A percentile compares a stretch with the other conserved stretches of the same genome.
These are phyloP conservation scores for Plectropomus leopardus DNA, from an alignment of 2,113 vertebrate species.

Conservation along the genomic window DNA sequence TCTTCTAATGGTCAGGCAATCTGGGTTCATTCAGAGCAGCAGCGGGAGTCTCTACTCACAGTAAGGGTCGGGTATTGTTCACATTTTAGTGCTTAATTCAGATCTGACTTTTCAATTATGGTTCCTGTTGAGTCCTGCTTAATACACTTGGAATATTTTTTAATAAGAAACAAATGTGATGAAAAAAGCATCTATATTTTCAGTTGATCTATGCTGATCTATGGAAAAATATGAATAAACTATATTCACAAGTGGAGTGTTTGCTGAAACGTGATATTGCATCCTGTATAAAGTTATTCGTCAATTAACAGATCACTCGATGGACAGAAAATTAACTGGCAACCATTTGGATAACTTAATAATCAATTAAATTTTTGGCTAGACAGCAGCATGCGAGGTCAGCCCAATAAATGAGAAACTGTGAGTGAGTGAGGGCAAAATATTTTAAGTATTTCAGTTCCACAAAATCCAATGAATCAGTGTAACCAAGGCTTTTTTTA, in stretches of 20 bases:
- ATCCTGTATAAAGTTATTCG: too few species aligned
- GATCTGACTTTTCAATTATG: constrained; percentile 18
- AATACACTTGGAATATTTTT: neutral
- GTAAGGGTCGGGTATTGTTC: neutral
- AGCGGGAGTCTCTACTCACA: constrained; percentile 30
- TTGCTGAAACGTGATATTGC: neutral
- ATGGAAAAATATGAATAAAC: neutral
- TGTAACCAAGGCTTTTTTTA: neutral
- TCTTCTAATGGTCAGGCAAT: constrained; percentile 49
- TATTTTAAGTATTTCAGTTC: neutral
- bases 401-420: too few species aligned
- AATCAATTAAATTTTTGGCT: too few species aligned
- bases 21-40: constrained; percentile 55
- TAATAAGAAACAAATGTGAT: neutral
- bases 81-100: constrained; percentile 33
- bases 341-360: too few species aligned
- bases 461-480: neutral
- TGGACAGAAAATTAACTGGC: too few species aligned
- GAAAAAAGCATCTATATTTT: neutral
- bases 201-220: neutral
- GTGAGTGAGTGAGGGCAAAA: neutral
- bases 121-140: constrained; percentile 2
- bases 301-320: too few species aligned
- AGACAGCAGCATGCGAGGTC: too few species aligned
- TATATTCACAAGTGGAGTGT: neutral